Conservation (phyloP, 2,797 vertebrate species). For the Acrossocheilus wenchowensis region DNA sequence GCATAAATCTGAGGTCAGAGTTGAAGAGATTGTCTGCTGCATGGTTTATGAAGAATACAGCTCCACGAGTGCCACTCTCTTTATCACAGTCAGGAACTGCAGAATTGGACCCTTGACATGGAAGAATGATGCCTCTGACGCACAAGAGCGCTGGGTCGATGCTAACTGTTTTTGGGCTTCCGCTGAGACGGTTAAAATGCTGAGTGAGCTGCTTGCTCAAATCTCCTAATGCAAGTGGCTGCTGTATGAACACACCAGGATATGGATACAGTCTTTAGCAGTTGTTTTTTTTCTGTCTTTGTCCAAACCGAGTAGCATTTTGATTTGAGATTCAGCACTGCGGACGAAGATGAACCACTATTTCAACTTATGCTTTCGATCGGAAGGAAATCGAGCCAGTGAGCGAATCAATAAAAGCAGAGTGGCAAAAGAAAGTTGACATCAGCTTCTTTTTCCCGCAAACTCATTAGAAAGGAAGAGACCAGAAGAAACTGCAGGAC, state of each 20-base stretch:
- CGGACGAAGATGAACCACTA: constrained; percentile 18
- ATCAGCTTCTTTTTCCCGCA: constrained; percentile 61
- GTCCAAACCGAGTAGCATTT: constrained; percentile 14
- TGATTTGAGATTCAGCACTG: constrained; percentile 21
- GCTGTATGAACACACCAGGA: constrained; percentile 2
- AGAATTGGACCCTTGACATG: constrained; percentile 25
- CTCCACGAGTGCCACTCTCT: neutral
- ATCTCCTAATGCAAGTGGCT: constrained; percentile 23
- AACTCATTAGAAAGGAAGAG: constrained; percentile 63
- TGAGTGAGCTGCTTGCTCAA: constrained; percentile 24
- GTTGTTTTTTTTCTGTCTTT: neutral
- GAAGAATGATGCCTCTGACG: constrained; percentile 53
- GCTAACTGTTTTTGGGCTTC: constrained; percentile 52
- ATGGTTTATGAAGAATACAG: constrained; percentile 24
- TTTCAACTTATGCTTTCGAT: constrained; percentile 24
- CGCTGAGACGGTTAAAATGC: constrained; percentile 46
- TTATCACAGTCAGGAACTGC: constrained; percentile 34
- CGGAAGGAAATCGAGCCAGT: constrained; percentile 36
- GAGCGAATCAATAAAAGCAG: constrained; percentile 59
- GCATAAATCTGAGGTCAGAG: neutral
- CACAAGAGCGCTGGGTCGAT: constrained; percentile 51
- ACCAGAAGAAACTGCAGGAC: constrained; percentile 28
- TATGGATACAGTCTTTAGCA: neutral
- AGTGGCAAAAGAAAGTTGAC: constrained; percentile 50
- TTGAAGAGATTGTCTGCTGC: constrained; percentile 7